Base-by-base conservation (phyloP, 2,888 invertebrate genomes). In the Emesis furor region DNA sequence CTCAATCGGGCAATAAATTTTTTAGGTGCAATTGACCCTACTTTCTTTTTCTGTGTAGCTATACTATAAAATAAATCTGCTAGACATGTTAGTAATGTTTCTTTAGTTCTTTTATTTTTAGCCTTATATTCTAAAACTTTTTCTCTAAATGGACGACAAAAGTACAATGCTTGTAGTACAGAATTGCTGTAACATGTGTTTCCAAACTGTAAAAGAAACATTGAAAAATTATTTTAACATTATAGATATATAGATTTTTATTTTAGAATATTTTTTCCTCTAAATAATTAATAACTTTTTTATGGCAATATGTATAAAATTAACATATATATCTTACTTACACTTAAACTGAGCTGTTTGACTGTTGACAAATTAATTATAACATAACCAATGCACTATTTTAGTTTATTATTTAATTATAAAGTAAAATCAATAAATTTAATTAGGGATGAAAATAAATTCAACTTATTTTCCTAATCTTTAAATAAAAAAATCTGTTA, bases 131-230 rank as follows among this genome's bases (percentile, higher is more conserved):
- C 99, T 86, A 99, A 97, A 76, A 99, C 99, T 97, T 99, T 99
- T 92, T 99, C 99, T 94, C 99, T 98, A 94, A 99, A 99, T 82
- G 99, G 99, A 93, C 99, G 99, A 96, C 99, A 99, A 96, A 99
- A 99, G 95, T 99, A 99, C 88, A 99, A 97, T 42, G 99, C 99
- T 98, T 99, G 99, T 88, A 99, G 97, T 90, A 99, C 99, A 68
- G 99, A 99, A 96, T 99, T 99, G 95, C 99, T 99, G 95, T 99
- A 99, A 97, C 99, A 99, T 42, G 99, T 99, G 96, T 99, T 99
- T 90, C 99, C 99, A 97, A 99, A 99, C 98, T 99, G 97, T 89
- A 98, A 97, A 92, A 75, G 77, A 78, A 55, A 10, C 32, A 3
- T 42, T 39, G 39, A 12, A 8, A 8, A 12, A 3, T 42, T 42